Conservation (phyloP, 1,140 invertebrate genomes). For the Platyura marginata region DNA sequence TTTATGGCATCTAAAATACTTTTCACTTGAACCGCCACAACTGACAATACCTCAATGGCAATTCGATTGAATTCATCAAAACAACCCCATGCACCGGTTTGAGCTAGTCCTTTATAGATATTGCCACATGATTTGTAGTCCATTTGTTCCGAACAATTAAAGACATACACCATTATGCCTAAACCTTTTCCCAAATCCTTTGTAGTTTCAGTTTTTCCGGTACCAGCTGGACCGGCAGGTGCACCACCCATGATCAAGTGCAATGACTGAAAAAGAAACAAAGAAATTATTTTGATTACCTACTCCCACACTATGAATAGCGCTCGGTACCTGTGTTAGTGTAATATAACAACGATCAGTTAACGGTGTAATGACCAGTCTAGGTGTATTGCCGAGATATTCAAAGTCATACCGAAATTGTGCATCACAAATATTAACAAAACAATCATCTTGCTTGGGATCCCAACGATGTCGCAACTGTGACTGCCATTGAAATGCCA, state of each 20-base stretch:
- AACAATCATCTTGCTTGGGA: conserved; percentile 61
- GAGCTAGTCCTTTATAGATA: conserved; percentile 75
- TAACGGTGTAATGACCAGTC: conserved; percentile 73
- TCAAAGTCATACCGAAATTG: conserved; percentile 84
- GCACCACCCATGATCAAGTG: conserved; percentile 86
- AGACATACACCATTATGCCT: conserved; percentile 88
- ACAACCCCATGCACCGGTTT: conserved; percentile 89
- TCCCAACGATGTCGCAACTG: conserved; percentile 83
- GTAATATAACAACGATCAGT: conserved; percentile 88
- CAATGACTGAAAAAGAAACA: conserved; percentile 40
- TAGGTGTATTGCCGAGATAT: conserved; percentile 75
- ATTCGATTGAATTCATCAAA: conserved; percentile 94
- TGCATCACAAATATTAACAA: conserved; percentile 84
- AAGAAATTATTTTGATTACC: not conserved
- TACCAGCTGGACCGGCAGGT: conserved; percentile 70
- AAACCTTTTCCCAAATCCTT: conserved; percentile 81
- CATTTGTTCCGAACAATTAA: conserved; percentile 94
- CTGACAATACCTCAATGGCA: conserved; percentile 80
- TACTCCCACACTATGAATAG: not conserved
- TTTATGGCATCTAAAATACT: conserved; percentile 71
- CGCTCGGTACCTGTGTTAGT: conserved; percentile 47
- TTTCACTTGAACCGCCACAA: conserved; percentile 77
- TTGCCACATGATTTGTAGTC: conserved; percentile 87
- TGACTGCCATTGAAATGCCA: conserved; percentile 82
- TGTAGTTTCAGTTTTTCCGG: conserved; percentile 86